phyloP scores from a whole-genome alignment of 37 sponge, comb jelly and placozoan genomes.

The Hexactinellida sp. region DNA sequence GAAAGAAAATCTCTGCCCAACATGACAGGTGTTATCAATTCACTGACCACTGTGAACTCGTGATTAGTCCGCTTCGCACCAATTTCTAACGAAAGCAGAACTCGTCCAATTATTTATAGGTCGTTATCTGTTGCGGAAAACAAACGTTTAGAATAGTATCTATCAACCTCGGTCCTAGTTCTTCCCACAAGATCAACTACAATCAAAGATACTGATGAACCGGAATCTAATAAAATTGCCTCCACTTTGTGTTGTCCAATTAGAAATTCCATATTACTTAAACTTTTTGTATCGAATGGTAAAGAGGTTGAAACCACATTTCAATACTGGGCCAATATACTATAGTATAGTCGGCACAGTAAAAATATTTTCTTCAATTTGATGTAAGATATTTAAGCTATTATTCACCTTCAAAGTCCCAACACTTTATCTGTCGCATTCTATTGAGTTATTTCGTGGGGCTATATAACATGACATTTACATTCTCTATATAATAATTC shows the following conservation, averaged over 20 bases:
- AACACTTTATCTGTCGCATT: too few relatives aligned
- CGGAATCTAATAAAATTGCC: conserved; percentile 16
- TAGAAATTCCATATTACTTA: neutral
- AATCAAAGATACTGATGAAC: conserved; percentile 18
- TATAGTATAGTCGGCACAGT: too few relatives aligned
- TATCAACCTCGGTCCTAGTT: neutral
- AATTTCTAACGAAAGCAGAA: neutral
- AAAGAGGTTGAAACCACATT: neutral
- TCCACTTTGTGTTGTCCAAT: neutral
- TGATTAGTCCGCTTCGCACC: conserved; percentile 19
- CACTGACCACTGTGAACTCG: conserved; percentile 31
- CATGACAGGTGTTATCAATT: conserved; percentile 36
- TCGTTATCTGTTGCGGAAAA: conserved; percentile 14
- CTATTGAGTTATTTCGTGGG: too few relatives aligned
- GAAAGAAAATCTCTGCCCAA: conserved; percentile 42
- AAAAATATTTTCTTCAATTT: too few relatives aligned
- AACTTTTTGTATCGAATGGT: neutral
- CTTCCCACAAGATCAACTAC: neutral
- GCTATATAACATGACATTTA: too few relatives aligned
- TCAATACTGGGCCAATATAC: too few relatives aligned
- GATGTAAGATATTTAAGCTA: too few relatives aligned
- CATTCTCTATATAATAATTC: too few relatives aligned
- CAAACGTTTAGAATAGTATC: neutral
- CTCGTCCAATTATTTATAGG: neutral
- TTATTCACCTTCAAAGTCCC: too few relatives aligned